phyloP scores from a whole-genome alignment of 1,140 invertebrate species.

The Stenopsyche tienmushanensis region DNA sequence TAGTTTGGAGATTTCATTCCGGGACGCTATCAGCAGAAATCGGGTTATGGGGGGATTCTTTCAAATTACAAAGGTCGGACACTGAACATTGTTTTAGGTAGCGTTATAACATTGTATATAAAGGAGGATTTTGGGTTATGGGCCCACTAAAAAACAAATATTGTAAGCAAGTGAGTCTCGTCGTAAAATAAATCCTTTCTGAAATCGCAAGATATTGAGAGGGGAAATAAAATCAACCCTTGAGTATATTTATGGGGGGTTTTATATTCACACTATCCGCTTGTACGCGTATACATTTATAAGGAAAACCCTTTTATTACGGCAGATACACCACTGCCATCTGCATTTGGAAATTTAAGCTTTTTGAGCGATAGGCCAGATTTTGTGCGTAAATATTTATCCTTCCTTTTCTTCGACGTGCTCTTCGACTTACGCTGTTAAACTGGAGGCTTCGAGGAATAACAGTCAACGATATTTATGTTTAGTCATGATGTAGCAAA shows the following conservation, averaged over 20 bases:
- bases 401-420: too few relatives aligned
- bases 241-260: constrained; percentile 30
- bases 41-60: too few relatives aligned
- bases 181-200: constrained; percentile 32
- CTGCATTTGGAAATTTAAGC: too few relatives aligned
- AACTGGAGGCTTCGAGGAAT: too few relatives aligned
- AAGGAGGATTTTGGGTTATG: constrained; percentile 16
- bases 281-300: constrained; percentile 9
- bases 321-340: neutral
- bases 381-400: too few relatives aligned
- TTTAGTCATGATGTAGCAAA: too few relatives aligned
- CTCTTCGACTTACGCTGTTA: too few relatives aligned
- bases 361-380: too few relatives aligned
- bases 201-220: constrained; percentile 29
- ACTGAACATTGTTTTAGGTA: neutral
- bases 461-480: too few relatives aligned
- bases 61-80: too few relatives aligned
- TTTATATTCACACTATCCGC: constrained; percentile 31
- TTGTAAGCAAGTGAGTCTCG: constrained; percentile 28
- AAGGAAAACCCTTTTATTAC: constrained; percentile 12
- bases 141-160: constrained; percentile 31
- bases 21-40: too few relatives aligned
- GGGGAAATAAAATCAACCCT: constrained; percentile 35
- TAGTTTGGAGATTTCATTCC: too few relatives aligned
- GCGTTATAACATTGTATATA: neutral